Percentiles rank a stretch among this genome's conserved stretches.
These are phyloP conservation scores for Corvus cornix DNA, from an alignment of 2,113 vertebrate genomes.

Conservation along the genomic window DNA sequence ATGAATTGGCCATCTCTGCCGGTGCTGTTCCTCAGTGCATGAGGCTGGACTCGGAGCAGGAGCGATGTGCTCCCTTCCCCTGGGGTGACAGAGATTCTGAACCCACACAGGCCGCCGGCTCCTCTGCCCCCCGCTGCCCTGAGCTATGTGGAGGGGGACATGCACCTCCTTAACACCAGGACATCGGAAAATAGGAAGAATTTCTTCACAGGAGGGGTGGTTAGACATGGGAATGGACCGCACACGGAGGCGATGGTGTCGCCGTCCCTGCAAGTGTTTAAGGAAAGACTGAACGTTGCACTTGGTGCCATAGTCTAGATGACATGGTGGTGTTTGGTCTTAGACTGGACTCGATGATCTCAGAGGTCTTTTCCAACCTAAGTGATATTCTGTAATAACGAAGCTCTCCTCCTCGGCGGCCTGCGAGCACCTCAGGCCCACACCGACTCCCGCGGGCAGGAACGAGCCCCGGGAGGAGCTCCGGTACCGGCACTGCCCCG, in stretches of 20 bases:
- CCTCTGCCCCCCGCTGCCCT: neutral
- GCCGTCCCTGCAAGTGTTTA: neutral
- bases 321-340: neutral
- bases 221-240: no score
- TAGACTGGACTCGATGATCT: neutral
- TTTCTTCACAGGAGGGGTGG: neutral
- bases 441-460: neutral
- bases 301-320: neutral
- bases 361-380: neutral
- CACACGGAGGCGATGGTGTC: neutral
- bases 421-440: neutral
- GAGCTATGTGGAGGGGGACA: accelerated
- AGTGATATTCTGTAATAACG: neutral
- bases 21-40: accelerated
- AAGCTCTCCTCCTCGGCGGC: neutral
- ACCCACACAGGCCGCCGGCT: neutral
- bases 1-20: neutral
- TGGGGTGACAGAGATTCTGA: no score
- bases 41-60: neutral
- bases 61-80: neutral
- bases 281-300: neutral
- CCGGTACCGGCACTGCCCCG: neutral
- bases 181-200: neutral
- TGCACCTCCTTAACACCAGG: accelerated
- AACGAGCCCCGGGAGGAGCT: neutral